Evolutionary conservation across 1,140 invertebrate genomes (phyloP), one percentile per base, ranked within the genome.

Genomic region (Drosophila nasuta): DNA sequence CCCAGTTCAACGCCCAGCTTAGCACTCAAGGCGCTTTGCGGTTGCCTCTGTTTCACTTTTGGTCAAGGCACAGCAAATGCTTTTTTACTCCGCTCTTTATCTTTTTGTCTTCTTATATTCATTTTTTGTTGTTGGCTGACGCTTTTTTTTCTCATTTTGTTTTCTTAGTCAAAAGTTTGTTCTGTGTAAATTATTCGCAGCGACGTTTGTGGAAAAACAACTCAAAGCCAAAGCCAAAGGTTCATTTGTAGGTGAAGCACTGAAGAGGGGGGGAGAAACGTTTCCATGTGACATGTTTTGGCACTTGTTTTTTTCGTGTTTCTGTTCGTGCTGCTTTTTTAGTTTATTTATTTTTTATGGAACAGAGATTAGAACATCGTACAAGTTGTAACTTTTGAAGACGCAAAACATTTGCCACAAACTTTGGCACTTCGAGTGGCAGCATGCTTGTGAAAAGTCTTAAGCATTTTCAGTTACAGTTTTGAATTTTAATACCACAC

Each of bases 131-230:
- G 48, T 54, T 77, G 60, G 43, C 48, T 25, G 20, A 25, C 20
- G 20, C 0, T 83, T 70, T 48, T 62, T 81, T 65, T 41, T 52
- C 45, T 72, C 51, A 67, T 72, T 70, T 65, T 64, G 48, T 74
- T 79, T 69, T 79, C 43, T 74, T 67, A 88, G 83, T 77, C 80
- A 75, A 88, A 87, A 87, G 77, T 87, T 87, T 83, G 76, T 75
- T 67, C 71, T 88, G 70, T 89, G 85, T 88, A 88, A 88, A 88
- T 88, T 88, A 88, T 88, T 88, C 85, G 80, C 69, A 87, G 81
- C 85, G 69, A 67, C 71, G 64, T 76, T 76, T 75, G 73, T 72
- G 74, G 48, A 76, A 76, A 88, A 88, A 88, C 85, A 88, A 83
- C 73, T 89, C 80, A 83, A 80, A 82, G 83, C 71, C 57, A 67